Base-by-base conservation (phyloP, 2,888 invertebrate genomes). In the Conomelus anceps region DNA sequence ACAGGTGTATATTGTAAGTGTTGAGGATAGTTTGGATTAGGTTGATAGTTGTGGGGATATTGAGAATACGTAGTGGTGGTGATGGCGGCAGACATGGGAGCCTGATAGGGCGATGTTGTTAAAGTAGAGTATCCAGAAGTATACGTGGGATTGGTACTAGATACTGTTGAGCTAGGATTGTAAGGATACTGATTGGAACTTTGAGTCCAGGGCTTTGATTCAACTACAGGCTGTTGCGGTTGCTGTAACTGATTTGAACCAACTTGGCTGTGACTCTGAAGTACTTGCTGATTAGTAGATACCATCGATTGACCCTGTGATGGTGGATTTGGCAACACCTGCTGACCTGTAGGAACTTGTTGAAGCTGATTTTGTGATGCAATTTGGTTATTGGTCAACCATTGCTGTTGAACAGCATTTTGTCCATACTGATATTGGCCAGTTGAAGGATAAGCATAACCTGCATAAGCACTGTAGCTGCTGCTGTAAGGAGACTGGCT, bases 401-500 rank as follows among this genome's bases (percentile, higher is more conserved):
- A 24, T 24, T 86, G 86, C 86, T 24, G 86, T 20, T 86, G 86
- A 22, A n/a, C 23, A 22, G 86, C 20, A 88, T 23, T 63, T 13
- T n/a, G 22, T 22, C 84, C 26, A 23, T 24, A 84, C 84, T 88
- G 84, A 23, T 34, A 84, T 9, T 29, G 88, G 41, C 22, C 84
- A 85, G 26, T 84, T 85, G 17, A 13, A 22, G 89, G 89, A n/a
- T 63, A 63, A n/a, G 86, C 34, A 34, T 88, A 89, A 84, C 41
- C 20, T 11, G 24, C 17, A 85, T 89, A 89, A 84, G 90, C 24
- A 29, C 63, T 23, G 86, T 88, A 89, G 34, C 91, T 93, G 17
- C 93, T 93, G 0, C 93, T 89, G 20, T 92, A 91, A 9, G 91
- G 91, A 89, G 91, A 91, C 22, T 89, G 88, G 84, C 26, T 23